phyloP scores from a whole-genome alignment of 2,113 vertebrate species.

The Tupaia tana region DNA sequence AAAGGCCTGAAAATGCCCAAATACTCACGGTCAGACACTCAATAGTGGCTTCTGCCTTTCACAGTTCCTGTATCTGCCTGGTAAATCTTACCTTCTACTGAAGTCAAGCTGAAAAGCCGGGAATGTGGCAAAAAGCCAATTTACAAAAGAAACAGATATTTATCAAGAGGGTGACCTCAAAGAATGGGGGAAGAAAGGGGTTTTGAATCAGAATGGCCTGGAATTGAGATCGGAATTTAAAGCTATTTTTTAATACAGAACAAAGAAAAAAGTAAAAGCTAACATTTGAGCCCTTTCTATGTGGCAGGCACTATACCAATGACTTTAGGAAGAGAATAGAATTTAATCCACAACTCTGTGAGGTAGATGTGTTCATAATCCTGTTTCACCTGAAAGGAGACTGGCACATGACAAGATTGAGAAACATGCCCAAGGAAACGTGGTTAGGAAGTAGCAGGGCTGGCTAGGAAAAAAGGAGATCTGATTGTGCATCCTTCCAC shows the following conservation, averaged over 20 bases:
- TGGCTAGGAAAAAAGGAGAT: not conserved
- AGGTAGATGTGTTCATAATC: not conserved
- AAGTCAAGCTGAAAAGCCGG: not conserved
- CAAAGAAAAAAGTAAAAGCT: not conserved
- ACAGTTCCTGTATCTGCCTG: not conserved
- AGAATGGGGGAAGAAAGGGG: not conserved
- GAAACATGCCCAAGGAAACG: not conserved
- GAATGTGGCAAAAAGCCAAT: not conserved
- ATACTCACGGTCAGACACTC: not conserved
- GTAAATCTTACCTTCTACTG: not conserved
- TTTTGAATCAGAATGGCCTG: not conserved
- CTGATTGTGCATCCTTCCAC: rapidly evolving
- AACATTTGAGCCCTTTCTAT: not conserved
- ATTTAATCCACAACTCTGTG: not conserved
- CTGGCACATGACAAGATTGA: not conserved
- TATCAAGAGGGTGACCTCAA: not conserved
- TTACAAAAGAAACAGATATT: not conserved
- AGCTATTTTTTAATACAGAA: not conserved
- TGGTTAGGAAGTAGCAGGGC: too few species aligned
- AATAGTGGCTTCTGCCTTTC: not conserved
- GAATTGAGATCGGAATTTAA: not conserved
- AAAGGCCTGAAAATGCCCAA: not conserved
- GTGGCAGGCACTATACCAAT: not conserved
- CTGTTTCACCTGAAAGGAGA: not conserved
- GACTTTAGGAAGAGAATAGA: not conserved